A percentile compares a stretch with the other conserved stretches of the same genome.
Evolutionary conservation across 1,140 invertebrate species (phyloP).

Genomic region (Drosophila azteca): DNA sequence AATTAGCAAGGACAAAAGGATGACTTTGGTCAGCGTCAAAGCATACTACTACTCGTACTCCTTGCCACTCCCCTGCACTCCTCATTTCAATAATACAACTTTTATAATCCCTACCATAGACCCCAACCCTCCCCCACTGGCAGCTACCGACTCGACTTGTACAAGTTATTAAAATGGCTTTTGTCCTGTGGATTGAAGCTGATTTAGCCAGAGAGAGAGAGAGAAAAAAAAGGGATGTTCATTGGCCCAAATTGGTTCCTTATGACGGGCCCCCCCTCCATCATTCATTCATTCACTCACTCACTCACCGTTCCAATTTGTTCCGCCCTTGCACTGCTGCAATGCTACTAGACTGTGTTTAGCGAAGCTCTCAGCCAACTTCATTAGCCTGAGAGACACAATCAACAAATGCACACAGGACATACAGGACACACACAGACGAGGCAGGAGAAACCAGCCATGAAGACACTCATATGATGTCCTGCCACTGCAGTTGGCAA

Average conservation of each 20-base stretch:
- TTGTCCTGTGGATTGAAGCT: constrained; percentile 28
- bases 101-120: constrained; percentile 21
- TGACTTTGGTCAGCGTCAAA: constrained; percentile 61
- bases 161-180: constrained; percentile 72
- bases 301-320: constrained; percentile 11
- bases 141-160: constrained; percentile 36
- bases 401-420: constrained; percentile 63
- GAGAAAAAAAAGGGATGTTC: constrained; percentile 29
- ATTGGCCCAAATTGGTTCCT: constrained; percentile 49
- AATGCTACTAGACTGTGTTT: constrained; percentile 39
- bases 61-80: background rate
- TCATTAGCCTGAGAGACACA: constrained; percentile 66
- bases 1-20: constrained; percentile 75
- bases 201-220: constrained; percentile 34
- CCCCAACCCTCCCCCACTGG: no score
- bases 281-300: no score
- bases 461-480: constrained; percentile 37
- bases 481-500: constrained; percentile 26
- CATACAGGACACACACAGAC: background rate
- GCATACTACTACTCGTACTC: constrained; percentile 5
- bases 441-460: constrained; percentile 31
- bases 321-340: constrained; percentile 31
- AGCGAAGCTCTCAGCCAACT: constrained; percentile 60
- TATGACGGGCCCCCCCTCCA: constrained; percentile 8
- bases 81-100: constrained; percentile 67